phyloP scores from a whole-genome alignment of 2,113 vertebrate species.

The Erythrolamprus reginae region DNA sequence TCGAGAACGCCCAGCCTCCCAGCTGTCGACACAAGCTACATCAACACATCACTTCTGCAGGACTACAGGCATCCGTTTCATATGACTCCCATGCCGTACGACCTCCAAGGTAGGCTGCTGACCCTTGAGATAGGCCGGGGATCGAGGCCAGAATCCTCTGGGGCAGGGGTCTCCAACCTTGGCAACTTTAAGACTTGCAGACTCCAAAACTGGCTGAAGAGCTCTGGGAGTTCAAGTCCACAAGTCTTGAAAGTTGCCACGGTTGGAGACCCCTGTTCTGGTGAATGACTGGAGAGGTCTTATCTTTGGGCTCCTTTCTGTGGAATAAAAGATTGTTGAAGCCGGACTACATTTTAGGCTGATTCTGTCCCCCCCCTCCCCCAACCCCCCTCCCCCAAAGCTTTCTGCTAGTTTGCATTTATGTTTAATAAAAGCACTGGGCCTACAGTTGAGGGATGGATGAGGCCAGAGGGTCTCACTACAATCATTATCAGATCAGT shows the following conservation, averaged over 20 bases:
- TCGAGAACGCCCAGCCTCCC: constrained; percentile 93
- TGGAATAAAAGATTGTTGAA: not conserved
- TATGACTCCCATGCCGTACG: constrained; percentile 84
- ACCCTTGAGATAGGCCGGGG: not conserved
- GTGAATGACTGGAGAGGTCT: no score
- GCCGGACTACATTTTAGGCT: not conserved
- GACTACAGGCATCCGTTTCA: constrained; percentile 97
- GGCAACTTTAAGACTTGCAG: no score
- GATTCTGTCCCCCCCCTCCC: not conserved
- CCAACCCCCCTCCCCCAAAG: not conserved
- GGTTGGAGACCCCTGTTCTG: no score
- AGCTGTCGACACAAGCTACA: constrained; percentile 90
- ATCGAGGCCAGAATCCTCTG: not conserved
- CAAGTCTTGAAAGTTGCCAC: no score
- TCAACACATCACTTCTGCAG: constrained; percentile 91
- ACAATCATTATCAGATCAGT: not conserved
- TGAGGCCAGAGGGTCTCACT: not conserved
- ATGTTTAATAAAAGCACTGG: not conserved
- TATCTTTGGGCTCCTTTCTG: no score
- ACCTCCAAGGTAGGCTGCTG: constrained; percentile 83
- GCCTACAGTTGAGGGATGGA: not conserved
- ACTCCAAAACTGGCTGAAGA: no score
- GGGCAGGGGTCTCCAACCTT: no score
- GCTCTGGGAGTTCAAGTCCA: no score
- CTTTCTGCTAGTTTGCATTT: not conserved